Conservation (phyloP, 2,888 invertebrate genomes). For the Diaphora mendica region DNA sequence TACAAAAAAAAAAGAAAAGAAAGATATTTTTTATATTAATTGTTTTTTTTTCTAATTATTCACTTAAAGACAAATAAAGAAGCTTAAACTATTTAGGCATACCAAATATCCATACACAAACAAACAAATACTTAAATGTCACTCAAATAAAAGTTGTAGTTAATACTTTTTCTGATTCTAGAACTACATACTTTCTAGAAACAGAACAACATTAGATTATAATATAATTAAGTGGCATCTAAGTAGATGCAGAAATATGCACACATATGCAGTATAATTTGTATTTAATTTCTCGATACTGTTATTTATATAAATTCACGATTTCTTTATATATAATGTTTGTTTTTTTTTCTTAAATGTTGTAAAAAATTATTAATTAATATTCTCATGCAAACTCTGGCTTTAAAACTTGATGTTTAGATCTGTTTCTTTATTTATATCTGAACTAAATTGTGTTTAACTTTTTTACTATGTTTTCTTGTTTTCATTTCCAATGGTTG, state of each 20-base stretch:
- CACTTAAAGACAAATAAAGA: not conserved
- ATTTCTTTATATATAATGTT: not conserved
- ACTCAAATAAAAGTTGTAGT: not conserved
- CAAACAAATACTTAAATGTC: not conserved
- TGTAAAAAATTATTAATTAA: not conserved
- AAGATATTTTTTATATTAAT: no score
- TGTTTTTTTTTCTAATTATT: not conserved
- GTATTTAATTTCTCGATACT: not conserved
- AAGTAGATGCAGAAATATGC: not conserved
- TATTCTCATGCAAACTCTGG: not conserved
- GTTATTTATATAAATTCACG: not conserved
- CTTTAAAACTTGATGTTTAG: not conserved
- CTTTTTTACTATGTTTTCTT: constrained; percentile 6
- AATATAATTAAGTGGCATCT: not conserved
- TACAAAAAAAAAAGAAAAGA: no score
- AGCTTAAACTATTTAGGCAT: not conserved
- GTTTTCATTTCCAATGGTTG: constrained; percentile 33
- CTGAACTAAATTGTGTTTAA: constrained; percentile 3
- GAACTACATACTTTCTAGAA: not conserved
- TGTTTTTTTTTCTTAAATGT: not conserved
- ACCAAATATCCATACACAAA: not conserved
- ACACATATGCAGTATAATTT: not conserved
- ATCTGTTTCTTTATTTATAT: constrained; percentile 9
- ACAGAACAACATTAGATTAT: not conserved
- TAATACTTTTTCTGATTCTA: not conserved